Base-by-base conservation (phyloP, 2,797 vertebrate genomes). In the Falco rusticolus region DNA sequence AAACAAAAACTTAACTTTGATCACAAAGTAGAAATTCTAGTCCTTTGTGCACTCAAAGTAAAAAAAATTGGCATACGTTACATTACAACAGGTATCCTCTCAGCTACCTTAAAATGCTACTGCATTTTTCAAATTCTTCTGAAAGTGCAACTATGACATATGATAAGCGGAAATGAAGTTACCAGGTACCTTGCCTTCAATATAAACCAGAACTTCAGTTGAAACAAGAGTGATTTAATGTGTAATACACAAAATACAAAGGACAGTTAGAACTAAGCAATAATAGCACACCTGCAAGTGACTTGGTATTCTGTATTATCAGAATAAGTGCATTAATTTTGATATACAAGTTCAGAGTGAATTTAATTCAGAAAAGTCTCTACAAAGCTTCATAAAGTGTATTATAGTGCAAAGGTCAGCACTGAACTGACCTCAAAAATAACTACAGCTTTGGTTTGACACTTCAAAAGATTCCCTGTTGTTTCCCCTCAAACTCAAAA, bases 381-480 rank as follows among this genome's bases (percentile, higher is more conserved):
- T 78, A 90, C 14, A 69, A 84, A 78, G 47, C 54, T 78, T 37
- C 64, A 47, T 59, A 61, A 95, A 83, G 47, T 41, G 71, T 85
- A 63, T 85, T 94, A 84, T 3, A 87, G 37, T 84, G 83, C 81
- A 93, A 89, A 96, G 77, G 59, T 94, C 90, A 95, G 53, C 90
- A 92, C 59, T 87, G 47, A 96, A 94, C 28, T 94, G 95, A 94
- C 94, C 92, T 96, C 83, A 71, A 92, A 96, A 97, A 89, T 86
- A 89, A 94, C 85, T 90, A 96, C 43, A 93, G 70, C 51, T 96
- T 93, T 97, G 84, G 60, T 95, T 97, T 61, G 33, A 97, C 74
- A 96, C 82, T 91, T 93, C 2, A 91, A 95, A 95, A 93, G 96
- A 95, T 75, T 97, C 86, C 91, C 72, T 89, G 84, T 41, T 68